Evolutionary conservation across 2,113 vertebrate species (phyloP).

Genomic region (Pomatorhinus ruficollis): DNA sequence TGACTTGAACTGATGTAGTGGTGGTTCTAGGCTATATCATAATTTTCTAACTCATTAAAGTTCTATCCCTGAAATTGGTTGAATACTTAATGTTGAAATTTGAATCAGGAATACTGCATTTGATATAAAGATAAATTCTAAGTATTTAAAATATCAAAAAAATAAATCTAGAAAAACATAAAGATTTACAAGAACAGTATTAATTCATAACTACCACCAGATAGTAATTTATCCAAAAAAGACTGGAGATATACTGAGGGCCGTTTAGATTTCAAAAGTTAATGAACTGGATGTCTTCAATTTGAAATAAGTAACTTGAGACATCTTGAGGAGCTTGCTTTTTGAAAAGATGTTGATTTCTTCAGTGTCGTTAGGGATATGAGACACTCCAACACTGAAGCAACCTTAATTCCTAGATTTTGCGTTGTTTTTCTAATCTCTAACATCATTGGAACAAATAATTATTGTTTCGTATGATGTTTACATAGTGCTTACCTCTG

Average conservation of each 20-base stretch:
- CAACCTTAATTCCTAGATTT: background rate
- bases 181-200: background rate
- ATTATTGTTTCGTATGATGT: background rate
- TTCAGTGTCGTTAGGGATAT: background rate
- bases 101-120: background rate
- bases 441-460: background rate
- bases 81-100: background rate
- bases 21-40: background rate
- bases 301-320: background rate
- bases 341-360: background rate
- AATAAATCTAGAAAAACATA: background rate
- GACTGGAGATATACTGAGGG: background rate
- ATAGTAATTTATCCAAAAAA: background rate
- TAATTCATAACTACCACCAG: background rate
- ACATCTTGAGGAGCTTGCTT: background rate
- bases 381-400: background rate
- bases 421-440: background rate
- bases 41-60: background rate
- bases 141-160: background rate
- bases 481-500: background rate
- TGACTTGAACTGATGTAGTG: background rate
- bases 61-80: background rate
- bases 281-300: background rate
- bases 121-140: background rate
- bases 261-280: background rate